Evolutionary conservation across 2,888 invertebrate genomes (phyloP), one percentile per base, ranked within the genome.

Genomic region (Pachliopta kotzebuea): DNA sequence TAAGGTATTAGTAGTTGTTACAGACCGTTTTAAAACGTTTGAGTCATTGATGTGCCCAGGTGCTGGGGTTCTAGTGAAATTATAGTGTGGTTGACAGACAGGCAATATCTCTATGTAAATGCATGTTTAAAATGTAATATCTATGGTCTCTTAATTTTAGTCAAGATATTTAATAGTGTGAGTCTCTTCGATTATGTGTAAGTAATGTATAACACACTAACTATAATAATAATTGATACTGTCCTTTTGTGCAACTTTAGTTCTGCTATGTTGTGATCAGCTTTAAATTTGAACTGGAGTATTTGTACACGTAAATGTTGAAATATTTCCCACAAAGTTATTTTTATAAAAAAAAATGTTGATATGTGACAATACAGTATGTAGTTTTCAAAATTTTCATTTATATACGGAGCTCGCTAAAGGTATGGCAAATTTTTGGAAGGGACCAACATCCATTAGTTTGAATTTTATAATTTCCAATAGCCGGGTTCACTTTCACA

Each of bases 1-100:
- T 89, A 88, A 90, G 91, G 90, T 90, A 90, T 90, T 91, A 90
- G 87, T 90, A 91, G 90, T 82, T 88, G 88, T 90, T 90, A 90
- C 86, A 80, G 81, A 85, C 86, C 76, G 84, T 89, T 89, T 87
- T 86, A 84, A 88, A 88, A 83, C 78, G 79, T 88, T 88, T 78
- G 84, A 89, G 90, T 90, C 90, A 90, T 90, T 85, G 83, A 89
- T 81, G 69, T 74, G 84, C 86, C 87, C 90, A 90, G 90, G 84
- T 81, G 70, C 90, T 90, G 91, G 90, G 90, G 70, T 76, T 76
- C 84, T 90, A 90, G 88, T 88, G 85, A 90, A 92, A 88, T 87
- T 89, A 89, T 89, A 81, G 79, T 87, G 90, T 90, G 80, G 79
- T 88, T 84, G 79, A 87, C 88, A 88, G 91, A 92, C 91, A 91